Evolutionary conservation across 2,888 invertebrate genomes (phyloP).

Genomic region (Rhingia campestris): DNA sequence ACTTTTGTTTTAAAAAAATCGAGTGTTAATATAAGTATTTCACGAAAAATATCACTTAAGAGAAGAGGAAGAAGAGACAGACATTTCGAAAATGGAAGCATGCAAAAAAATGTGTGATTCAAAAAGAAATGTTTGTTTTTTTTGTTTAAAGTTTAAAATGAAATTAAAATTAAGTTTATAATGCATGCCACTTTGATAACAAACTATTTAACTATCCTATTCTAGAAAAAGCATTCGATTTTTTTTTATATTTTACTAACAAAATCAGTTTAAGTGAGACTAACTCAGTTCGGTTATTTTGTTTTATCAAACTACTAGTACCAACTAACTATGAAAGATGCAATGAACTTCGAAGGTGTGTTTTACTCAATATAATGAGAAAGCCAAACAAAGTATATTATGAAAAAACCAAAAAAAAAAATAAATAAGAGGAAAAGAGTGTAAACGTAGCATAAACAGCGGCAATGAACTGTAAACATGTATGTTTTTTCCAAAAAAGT

Average conservation of each 20-base stretch:
- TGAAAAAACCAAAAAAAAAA: slow-evolving; percentile 13
- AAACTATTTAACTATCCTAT: slow-evolving; percentile 26
- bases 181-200: slow-evolving; percentile 31
- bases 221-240: slow-evolving; percentile 34
- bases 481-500: slow-evolving; percentile 45
- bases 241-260: neutral
- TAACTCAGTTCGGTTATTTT: slow-evolving; percentile 9
- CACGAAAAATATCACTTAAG: slow-evolving; percentile 38
- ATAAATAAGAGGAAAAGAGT: slow-evolving; percentile 41
- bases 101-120: slow-evolving; percentile 35
- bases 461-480: slow-evolving; percentile 68
- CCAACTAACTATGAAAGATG: slow-evolving; percentile 55
- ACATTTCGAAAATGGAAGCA: slow-evolving; percentile 40
- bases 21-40: slow-evolving; percentile 38
- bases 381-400: slow-evolving; percentile 47
- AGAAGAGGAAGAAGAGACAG: slow-evolving; percentile 35
- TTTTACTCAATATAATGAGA: slow-evolving; percentile 20
- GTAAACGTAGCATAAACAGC: slow-evolving; percentile 72
- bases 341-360: slow-evolving; percentile 58
- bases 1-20: slow-evolving; percentile 45
- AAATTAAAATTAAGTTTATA: neutral
- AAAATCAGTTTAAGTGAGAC: slow-evolving; percentile 19
- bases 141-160: neutral
- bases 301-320: slow-evolving; percentile 1
- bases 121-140: slow-evolving; percentile 1